Conservation (phyloP, 2,797 vertebrate genomes). For the Neoniphon sammara region DNA sequence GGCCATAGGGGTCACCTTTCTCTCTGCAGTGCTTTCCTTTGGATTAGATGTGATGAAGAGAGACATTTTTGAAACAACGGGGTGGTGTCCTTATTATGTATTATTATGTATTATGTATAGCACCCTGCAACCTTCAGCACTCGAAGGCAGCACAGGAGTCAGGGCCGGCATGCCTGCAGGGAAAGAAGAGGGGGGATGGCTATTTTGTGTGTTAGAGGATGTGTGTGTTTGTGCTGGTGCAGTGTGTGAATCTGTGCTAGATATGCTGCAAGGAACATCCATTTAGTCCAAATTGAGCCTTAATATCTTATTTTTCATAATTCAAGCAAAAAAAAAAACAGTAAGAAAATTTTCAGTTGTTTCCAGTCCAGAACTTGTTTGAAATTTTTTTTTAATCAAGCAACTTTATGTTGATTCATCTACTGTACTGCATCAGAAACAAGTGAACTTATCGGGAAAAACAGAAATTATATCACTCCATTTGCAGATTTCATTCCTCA, state of each 20-base stretch:
- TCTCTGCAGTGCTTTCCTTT: constrained; percentile 59
- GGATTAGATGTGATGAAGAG: constrained; percentile 70
- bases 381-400: too few relatives aligned
- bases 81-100: constrained; percentile 48
- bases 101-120: constrained; percentile 49
- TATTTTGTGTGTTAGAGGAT: background rate
- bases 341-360: background rate
- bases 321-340: background rate
- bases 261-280: background rate
- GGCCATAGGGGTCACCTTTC: constrained; percentile 71
- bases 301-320: too few relatives aligned
- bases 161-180: constrained; percentile 15
- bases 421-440: background rate
- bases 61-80: constrained; percentile 53
- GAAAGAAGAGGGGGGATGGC: constrained; percentile 15
- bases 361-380: too few relatives aligned
- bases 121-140: constrained; percentile 16
- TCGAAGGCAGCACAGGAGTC: background rate
- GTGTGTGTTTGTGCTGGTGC: background rate
- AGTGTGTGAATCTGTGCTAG: background rate
- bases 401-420: too few relatives aligned
- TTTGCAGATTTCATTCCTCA: too few relatives aligned
- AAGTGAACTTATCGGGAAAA: background rate
- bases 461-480: background rate
- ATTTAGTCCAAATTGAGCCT: too few relatives aligned